These are phyloP conservation scores for Halcyon malimbica DNA, from an alignment of 2,113 vertebrate species.

Conservation along the genomic window DNA sequence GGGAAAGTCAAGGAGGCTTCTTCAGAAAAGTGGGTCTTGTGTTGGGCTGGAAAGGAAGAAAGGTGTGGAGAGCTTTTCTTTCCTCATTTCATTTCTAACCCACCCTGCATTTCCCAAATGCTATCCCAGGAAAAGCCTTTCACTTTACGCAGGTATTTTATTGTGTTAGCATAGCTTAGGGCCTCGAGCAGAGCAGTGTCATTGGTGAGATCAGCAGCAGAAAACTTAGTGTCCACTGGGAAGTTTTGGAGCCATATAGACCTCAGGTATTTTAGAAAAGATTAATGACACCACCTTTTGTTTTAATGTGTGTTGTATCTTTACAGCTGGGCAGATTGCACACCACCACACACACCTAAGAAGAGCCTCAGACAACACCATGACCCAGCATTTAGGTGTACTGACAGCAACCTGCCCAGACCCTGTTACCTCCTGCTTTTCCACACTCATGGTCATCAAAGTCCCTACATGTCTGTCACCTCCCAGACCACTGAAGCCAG, in stretches of 20 bases:
- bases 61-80: background rate
- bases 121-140: background rate
- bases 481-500: background rate
- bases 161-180: background rate
- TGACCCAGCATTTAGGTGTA: background rate
- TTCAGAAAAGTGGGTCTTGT: background rate
- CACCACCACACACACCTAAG: background rate
- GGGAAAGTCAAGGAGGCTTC: background rate
- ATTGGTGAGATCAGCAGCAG: background rate
- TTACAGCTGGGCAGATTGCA: background rate
- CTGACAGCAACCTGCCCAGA: background rate
- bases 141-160: background rate
- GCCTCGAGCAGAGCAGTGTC: background rate
- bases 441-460: background rate
- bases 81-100: background rate
- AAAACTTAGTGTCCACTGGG: background rate
- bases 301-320: background rate
- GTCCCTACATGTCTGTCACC: background rate
- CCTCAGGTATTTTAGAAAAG: background rate
- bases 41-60: background rate
- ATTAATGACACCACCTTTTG: background rate
- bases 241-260: background rate
- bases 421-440: background rate
- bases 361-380: background rate
- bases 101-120: background rate